These are phyloP conservation scores for Sturmia bella DNA, from an alignment of 2,888 invertebrate species.

Conservation along the genomic window DNA sequence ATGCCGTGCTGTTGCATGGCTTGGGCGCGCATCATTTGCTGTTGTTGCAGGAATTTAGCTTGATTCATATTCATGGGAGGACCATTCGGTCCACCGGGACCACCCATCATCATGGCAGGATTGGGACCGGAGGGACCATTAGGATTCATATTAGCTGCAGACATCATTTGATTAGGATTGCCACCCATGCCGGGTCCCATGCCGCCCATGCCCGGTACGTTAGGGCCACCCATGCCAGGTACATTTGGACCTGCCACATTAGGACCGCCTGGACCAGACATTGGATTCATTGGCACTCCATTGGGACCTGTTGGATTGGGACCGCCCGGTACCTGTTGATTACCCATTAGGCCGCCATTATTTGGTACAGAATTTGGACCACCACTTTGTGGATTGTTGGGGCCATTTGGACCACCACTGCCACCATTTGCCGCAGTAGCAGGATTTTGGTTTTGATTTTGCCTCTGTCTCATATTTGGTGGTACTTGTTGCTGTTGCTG, in stretches of 20 bases:
- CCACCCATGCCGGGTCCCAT: conserved; percentile 70
- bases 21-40: conserved; percentile 82
- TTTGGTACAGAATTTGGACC: conserved; percentile 56
- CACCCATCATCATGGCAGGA: conserved; percentile 73
- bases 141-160: conserved; percentile 73
- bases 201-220: conserved; percentile 67
- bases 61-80: conserved; percentile 82
- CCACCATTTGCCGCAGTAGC: conserved; percentile 79
- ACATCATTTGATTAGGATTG: conserved; percentile 71
- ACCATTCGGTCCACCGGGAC: conserved; percentile 71
- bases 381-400: conserved; percentile 72
- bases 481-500: conserved; percentile 79
- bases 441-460: conserved; percentile 78
- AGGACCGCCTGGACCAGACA: conserved; percentile 73
- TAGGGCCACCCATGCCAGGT: conserved; percentile 71
- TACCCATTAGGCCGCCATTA: conserved; percentile 56
- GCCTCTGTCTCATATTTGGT: conserved; percentile 79
- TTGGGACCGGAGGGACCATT: conserved; percentile 74
- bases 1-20: conserved; percentile 82
- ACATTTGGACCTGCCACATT: conserved; percentile 73
- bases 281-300: conserved; percentile 61
- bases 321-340: conserved; percentile 54
- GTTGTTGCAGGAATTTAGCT: conserved; percentile 87
- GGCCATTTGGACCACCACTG: conserved; percentile 68
- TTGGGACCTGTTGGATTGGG: conserved; percentile 55